phyloP scores from a whole-genome alignment of 2,113 vertebrate species.

The Pseudopodoces humilis region DNA sequence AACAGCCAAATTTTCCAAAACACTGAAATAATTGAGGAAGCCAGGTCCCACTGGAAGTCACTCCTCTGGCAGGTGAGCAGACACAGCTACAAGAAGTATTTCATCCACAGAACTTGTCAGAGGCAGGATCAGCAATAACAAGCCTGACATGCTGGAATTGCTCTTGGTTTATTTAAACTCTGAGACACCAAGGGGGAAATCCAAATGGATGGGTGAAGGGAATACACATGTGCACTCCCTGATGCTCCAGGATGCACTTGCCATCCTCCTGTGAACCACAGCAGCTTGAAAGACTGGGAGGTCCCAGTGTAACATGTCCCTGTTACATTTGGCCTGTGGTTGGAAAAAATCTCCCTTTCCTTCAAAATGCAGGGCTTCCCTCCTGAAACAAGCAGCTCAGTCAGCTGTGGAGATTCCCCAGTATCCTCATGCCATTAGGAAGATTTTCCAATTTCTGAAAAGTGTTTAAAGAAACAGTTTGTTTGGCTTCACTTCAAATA shows the following conservation, averaged over 20 bases:
- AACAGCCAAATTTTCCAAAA: background rate
- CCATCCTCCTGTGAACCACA: background rate
- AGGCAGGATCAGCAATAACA: background rate
- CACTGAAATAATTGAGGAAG: background rate
- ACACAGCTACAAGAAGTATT: background rate
- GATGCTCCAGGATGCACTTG: background rate
- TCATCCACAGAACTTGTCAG: background rate
- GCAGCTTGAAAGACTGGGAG: background rate
- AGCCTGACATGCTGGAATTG: background rate
- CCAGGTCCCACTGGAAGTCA: background rate
- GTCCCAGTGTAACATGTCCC: background rate
- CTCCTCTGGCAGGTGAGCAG: background rate
- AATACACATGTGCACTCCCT: accelerated
- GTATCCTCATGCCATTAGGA: background rate
- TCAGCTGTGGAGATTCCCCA: background rate
- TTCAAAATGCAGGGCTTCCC: slow-evolving; percentile 31
- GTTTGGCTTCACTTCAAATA: slow-evolving; percentile 70
- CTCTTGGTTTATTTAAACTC: background rate
- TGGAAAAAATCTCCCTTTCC: slow-evolving; percentile 40
- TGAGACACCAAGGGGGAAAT: background rate
- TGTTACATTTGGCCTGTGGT: slow-evolving; percentile 26
- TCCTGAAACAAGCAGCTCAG: slow-evolving; percentile 24
- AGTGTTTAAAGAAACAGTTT: slow-evolving; percentile 67
- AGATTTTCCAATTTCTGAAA: slow-evolving; percentile 34
- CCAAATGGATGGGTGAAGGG: background rate